Evolutionary conservation across 2,113 vertebrate species (phyloP).

Genomic region (rat (Rattus norvegicus)): GRCr8 NC_086028.1:30751501-30752000

Average conservation of each 20-base stretch:
- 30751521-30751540: neutral
- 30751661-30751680: neutral
- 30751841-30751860: neutral
- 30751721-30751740: neutral
- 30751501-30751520: neutral
- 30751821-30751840: neutral
- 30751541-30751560: neutral
- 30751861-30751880: neutral
- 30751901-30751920: neutral
- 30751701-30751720: slow-evolving; percentile 24
- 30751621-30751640: neutral
- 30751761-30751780: neutral
- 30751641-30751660: neutral
- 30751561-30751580: neutral
- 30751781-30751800: neutral
- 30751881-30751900: slow-evolving; percentile 1
- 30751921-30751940: neutral
- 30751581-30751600: neutral
- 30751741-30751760: neutral
- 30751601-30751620: neutral
- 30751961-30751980: neutral
- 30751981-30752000: neutral
- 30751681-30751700: neutral
- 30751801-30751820: neutral
- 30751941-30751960: neutral